Base-by-base conservation (phyloP, 2,888 invertebrate species). In the Unio delphinus region DNA sequence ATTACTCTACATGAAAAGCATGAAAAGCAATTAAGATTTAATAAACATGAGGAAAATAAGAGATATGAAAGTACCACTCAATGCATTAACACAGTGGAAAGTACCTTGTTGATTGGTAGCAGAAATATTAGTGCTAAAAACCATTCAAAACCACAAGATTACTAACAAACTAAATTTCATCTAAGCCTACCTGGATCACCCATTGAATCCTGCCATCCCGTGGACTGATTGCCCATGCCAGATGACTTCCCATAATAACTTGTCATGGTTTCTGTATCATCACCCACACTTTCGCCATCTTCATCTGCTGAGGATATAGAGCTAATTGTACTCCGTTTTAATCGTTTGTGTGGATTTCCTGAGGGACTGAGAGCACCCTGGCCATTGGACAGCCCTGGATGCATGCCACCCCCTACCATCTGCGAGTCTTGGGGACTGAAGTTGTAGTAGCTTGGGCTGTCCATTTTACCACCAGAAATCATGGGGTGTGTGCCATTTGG, bases 371-470 rank as follows among this genome's bases (percentile, higher is more conserved):
- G 88, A 83, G 74, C 80, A 59, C 83, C 75, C 76, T 86, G 86
- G 55, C 86, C 85, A 69, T 86, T 86, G 59, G 83, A 80, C 77
- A 84, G 78, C 56, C 80, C 78, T 66, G 81, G 80, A 70, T 87
- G 86, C 73, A 82, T 75, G 30, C 78, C 56, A 64, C 74, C 70
- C 45, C 64, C 78, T 59, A 83, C 80, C 78, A 83, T 77, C 64
- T 80, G 82, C 45, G 74, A 75, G 68, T 77, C 77, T 72, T 77
- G 77, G 92, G 85, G 94, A 93, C 95, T 95, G 91, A 93, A 95
- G 90, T 93, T 94, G 91, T 95, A 95, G 91, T 95, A 95, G 83
- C 93, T 92, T 81, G 94, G 93, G 90, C 94, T 94, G 91, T 95
- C 95, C 90, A 95, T 92, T 92, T 95, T 95, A 86, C 93, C 93